Evolutionary conservation across 2,113 vertebrate genomes (phyloP).

Genomic region (Ictidomys tridecemlineatus): DNA sequence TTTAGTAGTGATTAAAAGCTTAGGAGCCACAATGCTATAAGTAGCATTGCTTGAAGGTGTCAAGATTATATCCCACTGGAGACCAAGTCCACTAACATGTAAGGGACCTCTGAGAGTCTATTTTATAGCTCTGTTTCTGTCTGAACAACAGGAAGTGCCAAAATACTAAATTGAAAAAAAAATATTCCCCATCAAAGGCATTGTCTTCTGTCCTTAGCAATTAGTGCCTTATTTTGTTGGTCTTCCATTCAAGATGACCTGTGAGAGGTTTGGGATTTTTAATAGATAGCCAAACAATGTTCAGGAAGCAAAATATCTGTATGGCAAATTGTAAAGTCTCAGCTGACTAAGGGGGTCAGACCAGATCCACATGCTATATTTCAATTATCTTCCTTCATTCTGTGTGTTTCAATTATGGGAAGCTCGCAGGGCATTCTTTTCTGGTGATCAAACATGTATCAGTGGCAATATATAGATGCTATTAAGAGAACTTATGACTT

Average conservation of each 20-base stretch:
- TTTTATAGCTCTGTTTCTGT: not conserved
- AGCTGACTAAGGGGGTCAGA: not conserved
- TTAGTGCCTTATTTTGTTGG: not conserved
- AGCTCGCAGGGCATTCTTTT: not conserved
- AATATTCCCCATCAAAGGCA: not conserved
- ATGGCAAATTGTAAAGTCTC: not conserved
- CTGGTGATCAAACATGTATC: not conserved
- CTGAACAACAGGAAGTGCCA: not conserved
- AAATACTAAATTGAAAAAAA: not conserved
- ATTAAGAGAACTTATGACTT: not conserved
- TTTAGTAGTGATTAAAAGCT: constrained; percentile 35
- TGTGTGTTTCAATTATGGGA: not conserved
- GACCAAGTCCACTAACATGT: not conserved
- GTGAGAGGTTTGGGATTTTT: not conserved
- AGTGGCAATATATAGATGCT: not conserved
- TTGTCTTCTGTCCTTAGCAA: not conserved
- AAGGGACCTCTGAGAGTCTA: not conserved
- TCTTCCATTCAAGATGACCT: not conserved
- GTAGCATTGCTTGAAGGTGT: constrained; percentile 12
- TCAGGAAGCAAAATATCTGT: not conserved
- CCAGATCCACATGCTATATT: not conserved
- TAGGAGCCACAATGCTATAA: fast-evolving
- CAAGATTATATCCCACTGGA: not conserved
- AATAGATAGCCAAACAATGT: not conserved
- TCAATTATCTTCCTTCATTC: not conserved